These are phyloP conservation scores for Drosophila kanapiae DNA, from an alignment of 1,140 invertebrate species.

Conservation along the genomic window DNA sequence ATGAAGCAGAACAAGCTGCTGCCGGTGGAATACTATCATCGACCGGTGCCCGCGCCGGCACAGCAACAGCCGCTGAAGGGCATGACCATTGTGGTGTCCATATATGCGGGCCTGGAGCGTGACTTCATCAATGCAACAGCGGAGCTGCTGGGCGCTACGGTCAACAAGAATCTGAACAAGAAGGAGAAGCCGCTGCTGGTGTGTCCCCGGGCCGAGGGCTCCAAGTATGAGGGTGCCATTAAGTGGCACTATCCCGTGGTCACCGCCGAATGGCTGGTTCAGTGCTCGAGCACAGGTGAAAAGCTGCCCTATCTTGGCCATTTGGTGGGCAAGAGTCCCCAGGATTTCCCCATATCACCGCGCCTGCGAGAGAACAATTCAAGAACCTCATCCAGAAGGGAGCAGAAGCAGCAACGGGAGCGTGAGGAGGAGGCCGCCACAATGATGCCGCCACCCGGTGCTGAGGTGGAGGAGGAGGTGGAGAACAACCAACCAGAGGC, in stretches of 20 bases:
- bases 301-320: slow-evolving; percentile 87
- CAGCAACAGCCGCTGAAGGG: slow-evolving; percentile 87
- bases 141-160: slow-evolving; percentile 89
- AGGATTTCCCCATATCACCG: slow-evolving; percentile 72
- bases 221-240: slow-evolving; percentile 93
- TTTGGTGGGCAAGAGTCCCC: slow-evolving; percentile 87
- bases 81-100: slow-evolving; percentile 92
- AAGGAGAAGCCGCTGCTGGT: slow-evolving; percentile 87
- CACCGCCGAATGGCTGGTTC: slow-evolving; percentile 90
- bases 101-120: slow-evolving; percentile 90
- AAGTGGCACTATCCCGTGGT: slow-evolving; percentile 93
- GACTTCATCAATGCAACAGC: slow-evolving; percentile 90
- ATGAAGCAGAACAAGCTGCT: slow-evolving; percentile 87
- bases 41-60: slow-evolving; percentile 86
- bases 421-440: neutral
- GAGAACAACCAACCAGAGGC: slow-evolving; percentile 44
- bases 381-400: slow-evolving; percentile 7
- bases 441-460: neutral
- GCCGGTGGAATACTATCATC: slow-evolving; percentile 88
- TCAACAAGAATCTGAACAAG: slow-evolving; percentile 87
- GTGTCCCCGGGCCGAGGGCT: slow-evolving; percentile 89
- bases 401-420: neutral
- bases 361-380: slow-evolving; percentile 48
- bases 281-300: slow-evolving; percentile 87
- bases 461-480: slow-evolving; percentile 5